Percentiles rank a stretch among this genome's conserved stretches.
Evolutionary conservation across 2,797 vertebrate genomes (phyloP).

Genomic region (Rhabdophis nuchalis): DNA sequence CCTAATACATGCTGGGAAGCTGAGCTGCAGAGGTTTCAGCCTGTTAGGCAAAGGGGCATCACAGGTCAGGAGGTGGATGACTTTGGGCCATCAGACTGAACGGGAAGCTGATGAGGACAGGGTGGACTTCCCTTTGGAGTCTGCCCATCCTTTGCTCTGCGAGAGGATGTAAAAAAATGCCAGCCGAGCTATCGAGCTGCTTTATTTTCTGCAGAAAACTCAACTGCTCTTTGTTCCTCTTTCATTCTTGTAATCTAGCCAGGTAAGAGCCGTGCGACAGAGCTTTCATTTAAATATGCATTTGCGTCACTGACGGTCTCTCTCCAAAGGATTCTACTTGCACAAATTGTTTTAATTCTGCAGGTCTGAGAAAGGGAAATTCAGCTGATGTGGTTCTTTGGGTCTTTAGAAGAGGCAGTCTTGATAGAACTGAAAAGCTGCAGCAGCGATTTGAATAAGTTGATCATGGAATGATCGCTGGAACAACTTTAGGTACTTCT

Average conservation of each 20-base stretch:
- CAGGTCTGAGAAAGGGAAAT: background rate
- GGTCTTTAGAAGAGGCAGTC: background rate
- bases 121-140: background rate
- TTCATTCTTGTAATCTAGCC: background rate
- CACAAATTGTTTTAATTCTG: background rate
- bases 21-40: background rate
- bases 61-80: background rate
- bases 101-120: background rate
- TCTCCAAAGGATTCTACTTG: background rate
- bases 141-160: background rate
- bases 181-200: background rate
- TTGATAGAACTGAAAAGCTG: constrained; percentile 12
- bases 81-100: background rate
- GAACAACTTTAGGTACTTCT: background rate
- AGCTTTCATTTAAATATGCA: background rate
- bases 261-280: background rate
- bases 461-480: background rate
- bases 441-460: background rate
- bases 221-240: background rate
- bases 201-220: background rate
- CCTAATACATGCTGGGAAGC: background rate
- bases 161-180: background rate
- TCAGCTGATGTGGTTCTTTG: constrained; percentile 37
- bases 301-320: background rate
- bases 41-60: background rate